These are phyloP conservation scores for Siniperca knerii DNA, from an alignment of 2,113 vertebrate genomes.

Conservation along the genomic window DNA sequence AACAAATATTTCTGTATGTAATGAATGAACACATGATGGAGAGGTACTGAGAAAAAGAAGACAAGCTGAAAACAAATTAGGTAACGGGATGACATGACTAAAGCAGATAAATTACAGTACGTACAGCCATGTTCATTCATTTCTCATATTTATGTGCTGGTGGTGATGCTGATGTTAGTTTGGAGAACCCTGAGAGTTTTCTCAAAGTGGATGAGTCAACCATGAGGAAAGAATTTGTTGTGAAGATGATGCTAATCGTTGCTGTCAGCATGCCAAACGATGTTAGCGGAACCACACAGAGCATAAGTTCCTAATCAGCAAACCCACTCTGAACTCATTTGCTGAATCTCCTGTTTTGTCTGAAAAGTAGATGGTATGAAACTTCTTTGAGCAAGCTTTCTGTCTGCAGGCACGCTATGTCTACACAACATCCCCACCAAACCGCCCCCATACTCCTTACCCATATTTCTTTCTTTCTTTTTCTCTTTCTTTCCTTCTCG, in stretches of 20 bases:
- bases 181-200: slow-evolving; percentile 48
- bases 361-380: slow-evolving; percentile 34
- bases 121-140: slow-evolving; percentile 23
- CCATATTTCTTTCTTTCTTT: slow-evolving; percentile 7
- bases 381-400: background rate
- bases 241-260: slow-evolving; percentile 68
- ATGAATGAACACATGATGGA: slow-evolving; percentile 24
- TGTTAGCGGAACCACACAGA: slow-evolving; percentile 58
- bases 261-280: slow-evolving; percentile 72
- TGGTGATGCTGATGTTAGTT: slow-evolving; percentile 32
- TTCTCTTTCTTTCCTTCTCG: background rate
- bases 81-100: slow-evolving; percentile 9
- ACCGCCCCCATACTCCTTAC: background rate
- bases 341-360: slow-evolving; percentile 46
- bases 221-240: slow-evolving; percentile 60
- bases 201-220: slow-evolving; percentile 43
- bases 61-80: slow-evolving; percentile 46
- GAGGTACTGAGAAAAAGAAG: background rate
- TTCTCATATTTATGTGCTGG: slow-evolving; percentile 53
- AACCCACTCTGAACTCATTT: slow-evolving; percentile 27
- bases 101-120: slow-evolving; percentile 47
- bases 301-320: slow-evolving; percentile 70
- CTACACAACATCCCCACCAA: background rate
- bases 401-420: background rate
- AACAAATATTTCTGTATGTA: slow-evolving; percentile 33